A percentile compares a stretch with the other conserved stretches of the same genome.
phyloP scores from a whole-genome alignment of 2,797 vertebrate genomes.

The Catharus ustulatus region DNA sequence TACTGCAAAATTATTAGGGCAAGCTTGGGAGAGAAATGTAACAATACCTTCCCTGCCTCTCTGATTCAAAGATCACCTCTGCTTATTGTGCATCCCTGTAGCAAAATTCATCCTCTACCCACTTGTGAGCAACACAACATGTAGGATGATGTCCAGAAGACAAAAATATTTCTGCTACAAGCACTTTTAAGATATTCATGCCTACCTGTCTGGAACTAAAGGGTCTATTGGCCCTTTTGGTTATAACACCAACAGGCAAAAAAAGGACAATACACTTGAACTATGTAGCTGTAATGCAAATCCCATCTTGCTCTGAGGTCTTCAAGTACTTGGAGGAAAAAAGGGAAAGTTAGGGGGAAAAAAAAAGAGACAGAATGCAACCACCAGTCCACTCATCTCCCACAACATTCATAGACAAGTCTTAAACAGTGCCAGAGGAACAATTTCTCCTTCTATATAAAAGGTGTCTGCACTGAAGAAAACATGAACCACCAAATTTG shows the following conservation, averaged over 20 bases:
- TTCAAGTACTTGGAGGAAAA: not conserved
- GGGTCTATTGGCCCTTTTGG: not conserved
- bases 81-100: not conserved
- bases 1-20: not conserved
- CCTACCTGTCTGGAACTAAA: not conserved
- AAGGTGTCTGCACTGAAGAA: not conserved
- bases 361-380: not conserved
- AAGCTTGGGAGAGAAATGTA: not conserved
- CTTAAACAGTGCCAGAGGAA: not conserved
- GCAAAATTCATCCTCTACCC: not conserved
- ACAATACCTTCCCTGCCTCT: rapidly evolving
- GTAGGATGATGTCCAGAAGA: not conserved
- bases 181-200: not conserved
- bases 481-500: not conserved
- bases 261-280: not conserved
- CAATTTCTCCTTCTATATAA: not conserved
- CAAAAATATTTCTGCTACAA: not conserved
- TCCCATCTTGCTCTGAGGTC: not conserved
- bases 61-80: not conserved
- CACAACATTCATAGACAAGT: rapidly evolving
- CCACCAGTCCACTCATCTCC: not conserved
- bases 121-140: not conserved
- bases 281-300: not conserved
- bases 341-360: rapidly evolving
- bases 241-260: not conserved